Evolutionary conservation across 2,113 vertebrate genomes (phyloP), one percentile per base, ranked within the genome.

Genomic region (Rhodinocichla rosea): DNA sequence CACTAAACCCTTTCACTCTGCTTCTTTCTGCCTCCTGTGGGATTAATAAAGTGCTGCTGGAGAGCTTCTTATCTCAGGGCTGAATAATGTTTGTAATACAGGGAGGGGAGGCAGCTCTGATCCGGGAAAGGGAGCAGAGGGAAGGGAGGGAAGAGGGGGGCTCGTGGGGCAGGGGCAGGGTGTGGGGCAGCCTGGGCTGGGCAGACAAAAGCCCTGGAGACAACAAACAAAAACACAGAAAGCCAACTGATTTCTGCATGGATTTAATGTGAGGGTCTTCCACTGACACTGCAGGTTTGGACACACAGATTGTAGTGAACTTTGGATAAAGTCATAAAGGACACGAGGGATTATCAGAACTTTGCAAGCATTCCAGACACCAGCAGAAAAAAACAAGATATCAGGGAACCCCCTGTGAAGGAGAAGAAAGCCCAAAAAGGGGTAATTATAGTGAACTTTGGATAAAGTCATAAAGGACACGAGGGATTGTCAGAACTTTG

Each of bases 21-120:
- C 89, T 69, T 83, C 95, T 60, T 28, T 59, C 83, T 83, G 71
- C 82, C 83, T 94, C 90, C 95, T 55, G 56, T 76, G 97, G 91
- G 94, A 95, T 95, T 95, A 89, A 97, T 95, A 92, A 90, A 94
- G 95, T 95, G 81, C 90, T 91, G 83, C 92, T 71, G 64, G 84
- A 95, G 89, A 95, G 73, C 78, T 83, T 68, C 95, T 96, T 93
- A 95, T 94, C 94, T 90, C 39, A 22, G 40, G 56, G 88, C 84
- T 70, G 68, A 88, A 77, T 83, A 74, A 73, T 94, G 92, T 88
- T 90, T 92, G 93, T 44, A 59, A 13, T 91, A 33, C 47, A 68
- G 84, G 94, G 90, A 95, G 92, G 75, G 82, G 81, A 92, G 79
- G 79, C 82, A 91, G 84, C 92, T 91, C 70, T 59, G 67, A 69